Percentiles rank a stretch among this genome's conserved stretches.
Conservation (phyloP, 2,113 vertebrate genomes). For the Xenopus laevis region DNA sequence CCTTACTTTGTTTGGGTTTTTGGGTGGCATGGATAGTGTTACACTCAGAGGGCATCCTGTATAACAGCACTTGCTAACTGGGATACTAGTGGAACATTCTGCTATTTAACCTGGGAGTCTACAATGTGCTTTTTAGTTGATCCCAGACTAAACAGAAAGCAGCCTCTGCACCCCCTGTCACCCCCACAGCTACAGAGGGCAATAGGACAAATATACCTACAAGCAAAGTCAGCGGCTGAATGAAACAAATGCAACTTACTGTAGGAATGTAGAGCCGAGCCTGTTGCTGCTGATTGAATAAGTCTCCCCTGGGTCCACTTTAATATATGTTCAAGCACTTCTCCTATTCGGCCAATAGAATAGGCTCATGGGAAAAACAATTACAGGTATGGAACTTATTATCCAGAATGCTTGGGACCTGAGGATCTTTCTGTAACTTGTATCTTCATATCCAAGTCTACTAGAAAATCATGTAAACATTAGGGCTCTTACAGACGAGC, state of each 20-base stretch:
- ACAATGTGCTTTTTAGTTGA: not conserved
- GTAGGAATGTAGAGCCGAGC: constrained; percentile 35
- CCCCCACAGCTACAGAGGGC: not conserved
- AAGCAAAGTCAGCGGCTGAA: constrained; percentile 22
- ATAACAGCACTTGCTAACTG: constrained; percentile 19
- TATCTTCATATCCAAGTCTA: too few relatives aligned
- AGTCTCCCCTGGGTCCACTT: not conserved
- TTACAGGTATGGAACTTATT: too few relatives aligned
- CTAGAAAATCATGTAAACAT: too few relatives aligned
- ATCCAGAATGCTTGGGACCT: too few relatives aligned
- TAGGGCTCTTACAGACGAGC: too few relatives aligned
- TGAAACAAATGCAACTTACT: constrained; percentile 27
- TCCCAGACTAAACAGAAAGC: not conserved
- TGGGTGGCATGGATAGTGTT: constrained; percentile 5
- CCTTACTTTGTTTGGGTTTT: not conserved
- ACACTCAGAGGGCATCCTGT: constrained; percentile 22
- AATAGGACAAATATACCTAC: constrained; percentile 10
- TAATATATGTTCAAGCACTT: not conserved
- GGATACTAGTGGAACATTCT: constrained; percentile 11
- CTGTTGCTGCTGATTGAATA: constrained; percentile 30
- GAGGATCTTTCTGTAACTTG: too few relatives aligned
- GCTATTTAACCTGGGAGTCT: constrained; percentile 29
- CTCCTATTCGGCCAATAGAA: not conserved
- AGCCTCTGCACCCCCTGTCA: not conserved
- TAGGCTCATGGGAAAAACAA: too few relatives aligned